A percentile compares a stretch with the other conserved stretches of the same genome.
Evolutionary conservation across 37 sponge, comb jelly and placozoan species (phyloP).

Genomic region (Spongia lamella): DNA sequence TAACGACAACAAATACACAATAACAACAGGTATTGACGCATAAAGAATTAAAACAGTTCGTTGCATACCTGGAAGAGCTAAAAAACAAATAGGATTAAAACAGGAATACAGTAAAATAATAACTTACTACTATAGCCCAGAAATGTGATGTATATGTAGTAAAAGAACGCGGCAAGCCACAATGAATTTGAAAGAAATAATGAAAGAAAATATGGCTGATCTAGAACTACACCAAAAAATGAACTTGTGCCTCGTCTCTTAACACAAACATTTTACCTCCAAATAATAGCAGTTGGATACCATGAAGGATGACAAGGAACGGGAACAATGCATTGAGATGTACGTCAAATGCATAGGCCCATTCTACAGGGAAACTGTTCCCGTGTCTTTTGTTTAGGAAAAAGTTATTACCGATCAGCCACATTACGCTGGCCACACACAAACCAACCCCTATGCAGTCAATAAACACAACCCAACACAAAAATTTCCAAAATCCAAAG

Average conservation of each 20-base stretch:
- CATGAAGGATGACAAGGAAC: conserved; percentile 75
- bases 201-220: conserved; percentile 18
- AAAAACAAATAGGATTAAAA: no score
- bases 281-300: conserved; percentile 68
- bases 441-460: conserved; percentile 84
- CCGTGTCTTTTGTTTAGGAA: not conserved
- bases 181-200: conserved; percentile 65
- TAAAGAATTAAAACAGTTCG: no score
- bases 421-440: conserved; percentile 73
- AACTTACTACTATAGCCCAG: conserved; percentile 85
- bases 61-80: no score
- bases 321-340: conserved; percentile 95
- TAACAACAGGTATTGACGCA: no score
- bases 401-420: conserved; percentile 60
- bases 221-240: conserved; percentile 28
- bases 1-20: no score
- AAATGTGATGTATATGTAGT: conserved; percentile 93
- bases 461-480: conserved; percentile 78
- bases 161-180: conserved; percentile 74
- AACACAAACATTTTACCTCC: conserved; percentile 47
- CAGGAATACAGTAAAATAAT: not conserved
- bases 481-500: conserved; percentile 66
- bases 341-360: conserved; percentile 95
- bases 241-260: not conserved
- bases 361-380: conserved; percentile 65